These are phyloP conservation scores for Melinaea marsaeus DNA, from an alignment of 2,888 invertebrate species.

Conservation along the genomic window DNA sequence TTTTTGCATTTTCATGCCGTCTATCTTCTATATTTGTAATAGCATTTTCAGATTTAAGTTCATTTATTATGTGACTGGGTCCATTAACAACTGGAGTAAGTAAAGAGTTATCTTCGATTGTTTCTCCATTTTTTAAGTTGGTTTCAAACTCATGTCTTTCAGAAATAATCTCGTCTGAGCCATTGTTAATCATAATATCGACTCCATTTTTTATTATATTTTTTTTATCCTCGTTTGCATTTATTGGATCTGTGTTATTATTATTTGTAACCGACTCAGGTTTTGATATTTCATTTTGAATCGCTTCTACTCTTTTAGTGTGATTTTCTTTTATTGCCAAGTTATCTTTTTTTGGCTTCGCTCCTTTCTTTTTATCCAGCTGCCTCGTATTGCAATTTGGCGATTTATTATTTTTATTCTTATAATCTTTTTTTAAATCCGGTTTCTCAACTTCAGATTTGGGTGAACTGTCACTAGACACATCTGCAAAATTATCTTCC, in stretches of 20 bases:
- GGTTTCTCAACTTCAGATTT: constrained; percentile 39
- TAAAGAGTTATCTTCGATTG: neutral
- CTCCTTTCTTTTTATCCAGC: neutral
- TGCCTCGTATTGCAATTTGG: neutral
- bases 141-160: neutral
- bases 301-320: neutral
- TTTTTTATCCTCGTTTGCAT: constrained; percentile 8
- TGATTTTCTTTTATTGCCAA: neutral
- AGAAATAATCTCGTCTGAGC: neutral
- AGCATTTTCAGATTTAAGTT: constrained; percentile 18
- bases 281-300: neutral
- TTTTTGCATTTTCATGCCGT: neutral
- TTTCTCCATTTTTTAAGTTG: neutral
- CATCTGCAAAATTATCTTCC: constrained; percentile 63
- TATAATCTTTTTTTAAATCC: constrained; percentile 22
- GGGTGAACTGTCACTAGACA: constrained; percentile 57
- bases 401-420: constrained; percentile 10
- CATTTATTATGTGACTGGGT: neutral
- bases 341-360: neutral
- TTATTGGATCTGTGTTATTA: constrained; percentile 13
- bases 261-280: constrained; percentile 15
- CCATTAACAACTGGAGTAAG: neutral
- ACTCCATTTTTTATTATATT: neutral
- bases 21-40: constrained; percentile 12
- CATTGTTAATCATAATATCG: neutral